Evolutionary conservation across 2,888 invertebrate genomes (phyloP), one percentile per base, ranked within the genome.

Genomic region (Euclidia mi): DNA sequence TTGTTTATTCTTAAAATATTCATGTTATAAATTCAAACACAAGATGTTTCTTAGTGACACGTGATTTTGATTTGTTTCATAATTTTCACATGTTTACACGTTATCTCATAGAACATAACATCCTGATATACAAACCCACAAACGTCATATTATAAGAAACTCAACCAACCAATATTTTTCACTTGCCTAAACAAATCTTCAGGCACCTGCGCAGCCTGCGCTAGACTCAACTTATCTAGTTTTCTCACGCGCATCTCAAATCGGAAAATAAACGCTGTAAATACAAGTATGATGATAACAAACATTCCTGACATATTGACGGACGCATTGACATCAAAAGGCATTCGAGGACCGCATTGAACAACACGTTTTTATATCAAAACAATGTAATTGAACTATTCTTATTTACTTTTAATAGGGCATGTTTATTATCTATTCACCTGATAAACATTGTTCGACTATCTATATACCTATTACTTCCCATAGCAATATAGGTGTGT

Each of bases 291-390:
- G 31, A 40, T 15, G 67, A 65, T 72, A 70, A 51, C 46, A 47
- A 47, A 65, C 65, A 68, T 71, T 63, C 56, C 42, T 25, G 25
- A 53, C 42, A 61, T 65, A 65, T 68, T 57, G 47, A 38, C 50
- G 42, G 57, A 55, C 65, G 53, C 53, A 53, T 59, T 56, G 48
- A 44, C 67, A 57, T 62, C 9, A 31, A 18, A 49, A 46, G 31
- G 38, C 56, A 61, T 59, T 45, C 59, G n/a, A 37, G 49, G 53
- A 63, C 47, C 60, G 60, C 47, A 55, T 53, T 34, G 37, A 59
- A 53, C 56, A 32, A 34, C 12, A 34, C 34, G 14, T 34, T 34
- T 14, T 4, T 14, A 34, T 34, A 14, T 6, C 34, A 34, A 34
- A 14, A 32, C 12, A 34, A 14, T 34, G 34, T 34, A 34, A 34